Evolutionary conservation across 2,113 vertebrate species (phyloP).

Genomic region (Camelus dromedarius): DNA sequence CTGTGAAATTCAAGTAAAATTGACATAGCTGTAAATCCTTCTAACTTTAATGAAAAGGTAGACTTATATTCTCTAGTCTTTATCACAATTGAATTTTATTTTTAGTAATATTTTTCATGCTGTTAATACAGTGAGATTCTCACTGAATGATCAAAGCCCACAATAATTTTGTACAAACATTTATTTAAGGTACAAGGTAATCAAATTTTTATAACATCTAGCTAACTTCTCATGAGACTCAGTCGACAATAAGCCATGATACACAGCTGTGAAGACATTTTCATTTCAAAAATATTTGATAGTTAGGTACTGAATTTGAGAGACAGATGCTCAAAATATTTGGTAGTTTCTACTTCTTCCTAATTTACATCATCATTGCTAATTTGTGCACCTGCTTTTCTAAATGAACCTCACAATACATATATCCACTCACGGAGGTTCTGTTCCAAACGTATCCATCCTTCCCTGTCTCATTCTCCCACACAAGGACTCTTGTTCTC

Average conservation of each 20-base stretch:
- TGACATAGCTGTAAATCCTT: neutral
- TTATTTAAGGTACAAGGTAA: slow-evolving; percentile 36
- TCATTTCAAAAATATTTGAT: slow-evolving; percentile 24
- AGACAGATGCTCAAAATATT: slow-evolving; percentile 25
- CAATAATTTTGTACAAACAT: neutral
- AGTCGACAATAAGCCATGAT: neutral
- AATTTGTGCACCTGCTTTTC: slow-evolving; percentile 41
- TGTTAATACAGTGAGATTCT: neutral
- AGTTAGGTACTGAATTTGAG: neutral
- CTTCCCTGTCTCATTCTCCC: neutral
- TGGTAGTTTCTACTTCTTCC: slow-evolving; percentile 5
- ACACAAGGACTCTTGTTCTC: neutral
- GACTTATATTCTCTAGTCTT: neutral
- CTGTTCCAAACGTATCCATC: neutral
- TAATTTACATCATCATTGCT: slow-evolving; percentile 48
- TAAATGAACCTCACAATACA: slow-evolving; percentile 27
- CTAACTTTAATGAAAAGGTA: neutral
- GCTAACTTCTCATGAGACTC: neutral
- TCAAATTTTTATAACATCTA: neutral
- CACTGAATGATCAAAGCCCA: neutral
- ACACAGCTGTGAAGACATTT: neutral
- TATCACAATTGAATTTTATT: neutral
- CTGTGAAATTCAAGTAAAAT: neutral
- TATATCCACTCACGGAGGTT: neutral
- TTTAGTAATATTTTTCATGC: neutral